Base-by-base conservation (phyloP, 2,113 vertebrate genomes). In the Aspiorhynchus laticeps region DNA sequence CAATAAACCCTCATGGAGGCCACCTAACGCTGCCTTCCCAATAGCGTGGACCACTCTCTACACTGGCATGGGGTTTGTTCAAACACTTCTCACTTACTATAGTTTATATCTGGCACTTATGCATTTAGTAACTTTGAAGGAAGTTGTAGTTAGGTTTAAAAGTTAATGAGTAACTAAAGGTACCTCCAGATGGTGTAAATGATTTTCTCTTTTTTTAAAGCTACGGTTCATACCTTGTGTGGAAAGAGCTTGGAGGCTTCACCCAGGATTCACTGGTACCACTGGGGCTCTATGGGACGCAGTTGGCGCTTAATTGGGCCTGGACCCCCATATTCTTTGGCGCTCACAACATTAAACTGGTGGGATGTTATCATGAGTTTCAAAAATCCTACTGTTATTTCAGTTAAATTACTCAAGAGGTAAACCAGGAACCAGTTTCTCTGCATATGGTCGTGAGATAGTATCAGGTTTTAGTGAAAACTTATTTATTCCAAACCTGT, bases 221-320 rank as follows among this genome's bases (percentile, higher is more conserved):
- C 26, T 97, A 97, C 1, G 96, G 95, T 61, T 98, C 98, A 69
- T 98, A 98, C 90, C 92, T 98, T 91, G 92, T 98, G 3, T 98
- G 96, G 97, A 97, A 94, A 3, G 96, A 97, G 80, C 94, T 97
- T 33, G 96, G 96, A 0, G 96, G 96, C 92, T 97, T 96, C 15
- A 92, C 90, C 82, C 87, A 94, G 85, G 93, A 94, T 31, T 95
- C 96, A 4, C 1, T 94, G 73, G 80, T 97, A 71, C 97, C 98
- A 0, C 90, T 98, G 1, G 95, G 97, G 65, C 96, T 98, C 56
- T 98, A 97, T 11, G 95, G 95, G 53, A 83, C 93, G n/a, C 97
- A 98, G 91, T 92, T 99, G 21, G 87, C 91, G 80, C 76, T 98
- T 80, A 98, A 97, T 93, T 98, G 97, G 97, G 91, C 94, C 19